Conservation (phyloP, 1,140 invertebrate species). For the Drosophila persimilis region DNA sequence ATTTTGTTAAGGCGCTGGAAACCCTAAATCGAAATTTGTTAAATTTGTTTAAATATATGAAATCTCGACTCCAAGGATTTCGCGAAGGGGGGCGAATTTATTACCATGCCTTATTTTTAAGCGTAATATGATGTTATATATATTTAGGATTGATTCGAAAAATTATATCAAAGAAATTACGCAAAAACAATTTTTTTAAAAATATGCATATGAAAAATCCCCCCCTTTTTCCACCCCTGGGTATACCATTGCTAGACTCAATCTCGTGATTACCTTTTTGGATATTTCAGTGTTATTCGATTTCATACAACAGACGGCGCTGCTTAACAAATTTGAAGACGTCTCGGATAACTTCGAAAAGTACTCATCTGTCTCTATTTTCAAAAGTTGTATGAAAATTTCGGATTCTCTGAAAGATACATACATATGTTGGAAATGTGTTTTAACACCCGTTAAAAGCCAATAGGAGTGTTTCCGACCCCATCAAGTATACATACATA, state of each 20-base stretch:
- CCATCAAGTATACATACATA: too few species aligned
- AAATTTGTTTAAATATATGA: background rate
- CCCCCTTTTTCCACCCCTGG: too few species aligned
- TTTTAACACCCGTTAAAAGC: too few species aligned
- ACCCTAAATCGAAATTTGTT: conserved; percentile 4
- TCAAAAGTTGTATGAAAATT: conserved; percentile 39
- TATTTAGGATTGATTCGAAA: too few species aligned
- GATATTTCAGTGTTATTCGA: conserved; percentile 5
- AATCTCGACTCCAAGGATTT: background rate
- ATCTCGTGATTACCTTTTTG: background rate
- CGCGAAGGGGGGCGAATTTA: too few species aligned
- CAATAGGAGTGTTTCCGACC: too few species aligned
- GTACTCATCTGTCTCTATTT: conserved; percentile 13
- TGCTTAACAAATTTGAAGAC: conserved; percentile 8
- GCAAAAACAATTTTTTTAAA: too few species aligned
- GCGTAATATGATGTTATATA: too few species aligned
- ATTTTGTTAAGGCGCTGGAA: conserved; percentile 31
- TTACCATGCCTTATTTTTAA: too few species aligned
- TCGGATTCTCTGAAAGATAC: conserved; percentile 42
- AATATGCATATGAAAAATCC: too few species aligned
- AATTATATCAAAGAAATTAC: too few species aligned
- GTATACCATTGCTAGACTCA: too few species aligned
- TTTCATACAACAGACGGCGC: conserved; percentile 4
- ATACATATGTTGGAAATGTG: background rate
- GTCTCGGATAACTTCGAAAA: background rate